Percentiles rank a stretch among this genome's conserved stretches.
Evolutionary conservation across 2,797 vertebrate genomes (phyloP).

Genomic region (Aplochiton taeniatus): DNA sequence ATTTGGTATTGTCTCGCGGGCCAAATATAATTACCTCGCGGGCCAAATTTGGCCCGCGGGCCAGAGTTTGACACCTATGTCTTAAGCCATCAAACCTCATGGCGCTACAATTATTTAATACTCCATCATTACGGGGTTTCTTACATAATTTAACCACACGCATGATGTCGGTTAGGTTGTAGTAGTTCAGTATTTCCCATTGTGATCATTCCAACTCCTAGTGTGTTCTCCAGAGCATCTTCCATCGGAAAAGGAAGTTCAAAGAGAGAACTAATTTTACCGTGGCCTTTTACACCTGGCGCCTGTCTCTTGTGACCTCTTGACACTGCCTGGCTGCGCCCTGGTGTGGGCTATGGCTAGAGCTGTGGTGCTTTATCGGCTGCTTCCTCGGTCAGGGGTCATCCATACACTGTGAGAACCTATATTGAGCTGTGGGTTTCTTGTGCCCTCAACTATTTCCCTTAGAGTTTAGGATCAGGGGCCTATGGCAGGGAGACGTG

Average conservation of each 20-base stretch:
- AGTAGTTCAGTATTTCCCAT: slow-evolving; percentile 52
- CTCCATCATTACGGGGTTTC: slow-evolving; percentile 68
- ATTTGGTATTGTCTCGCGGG: too few species aligned
- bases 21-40: too few species aligned
- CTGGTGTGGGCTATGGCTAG: slow-evolving; percentile 23
- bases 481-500: slow-evolving; percentile 38
- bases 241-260: neutral
- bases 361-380: slow-evolving; percentile 35
- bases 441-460: slow-evolving; percentile 67
- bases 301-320: slow-evolving; percentile 28
- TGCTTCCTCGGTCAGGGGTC: slow-evolving; percentile 56
- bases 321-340: slow-evolving; percentile 35
- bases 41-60: too few species aligned
- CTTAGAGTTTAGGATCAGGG: slow-evolving; percentile 48
- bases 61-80: too few species aligned
- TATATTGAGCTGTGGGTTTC: slow-evolving; percentile 64
- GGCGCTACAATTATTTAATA: slow-evolving; percentile 71
- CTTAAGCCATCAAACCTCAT: slow-evolving; percentile 64
- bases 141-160: slow-evolving; percentile 72
- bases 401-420: slow-evolving; percentile 67
- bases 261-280: neutral
- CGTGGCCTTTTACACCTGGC: slow-evolving; percentile 52
- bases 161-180: slow-evolving; percentile 70
- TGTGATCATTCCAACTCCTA: slow-evolving; percentile 29
- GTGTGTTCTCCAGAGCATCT: slow-evolving; percentile 33